A percentile compares a stretch with the other conserved stretches of the same genome.
These are phyloP conservation scores for Pelecanoides urinatrix DNA, from an alignment of 2,113 vertebrate genomes.

Conservation along the genomic window DNA sequence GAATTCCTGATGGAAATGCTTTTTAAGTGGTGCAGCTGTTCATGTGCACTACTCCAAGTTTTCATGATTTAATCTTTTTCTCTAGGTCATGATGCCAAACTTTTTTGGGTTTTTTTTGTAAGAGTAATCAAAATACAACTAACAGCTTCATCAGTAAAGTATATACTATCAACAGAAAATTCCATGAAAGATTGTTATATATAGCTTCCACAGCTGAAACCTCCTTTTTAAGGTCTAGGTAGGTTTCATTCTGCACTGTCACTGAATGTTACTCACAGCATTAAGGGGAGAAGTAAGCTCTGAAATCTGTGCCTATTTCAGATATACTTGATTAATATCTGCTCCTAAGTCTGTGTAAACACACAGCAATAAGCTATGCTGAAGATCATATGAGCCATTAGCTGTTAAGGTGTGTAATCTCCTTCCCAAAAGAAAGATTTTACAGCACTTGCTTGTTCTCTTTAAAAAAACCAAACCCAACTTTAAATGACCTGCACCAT, in stretches of 20 bases:
- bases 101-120: background rate
- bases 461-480: background rate
- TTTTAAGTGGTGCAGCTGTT: background rate
- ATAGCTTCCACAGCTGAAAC: background rate
- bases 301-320: background rate
- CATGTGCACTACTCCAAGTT: background rate
- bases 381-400: background rate
- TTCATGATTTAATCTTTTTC: background rate
- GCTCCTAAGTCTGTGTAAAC: background rate
- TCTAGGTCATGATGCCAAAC: background rate
- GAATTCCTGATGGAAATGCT: background rate
- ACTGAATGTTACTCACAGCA: background rate
- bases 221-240: background rate
- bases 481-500: background rate
- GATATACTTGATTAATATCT: background rate
- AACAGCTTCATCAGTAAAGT: background rate
- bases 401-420: background rate
- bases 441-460: background rate
- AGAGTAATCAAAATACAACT: background rate
- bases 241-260: background rate
- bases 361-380: background rate
- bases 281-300: background rate
- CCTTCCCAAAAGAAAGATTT: background rate
- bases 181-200: background rate
- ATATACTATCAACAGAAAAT: background rate